Base-by-base conservation (phyloP, 2,888 invertebrate species). In the Cosmorhoe ocellata region DNA sequence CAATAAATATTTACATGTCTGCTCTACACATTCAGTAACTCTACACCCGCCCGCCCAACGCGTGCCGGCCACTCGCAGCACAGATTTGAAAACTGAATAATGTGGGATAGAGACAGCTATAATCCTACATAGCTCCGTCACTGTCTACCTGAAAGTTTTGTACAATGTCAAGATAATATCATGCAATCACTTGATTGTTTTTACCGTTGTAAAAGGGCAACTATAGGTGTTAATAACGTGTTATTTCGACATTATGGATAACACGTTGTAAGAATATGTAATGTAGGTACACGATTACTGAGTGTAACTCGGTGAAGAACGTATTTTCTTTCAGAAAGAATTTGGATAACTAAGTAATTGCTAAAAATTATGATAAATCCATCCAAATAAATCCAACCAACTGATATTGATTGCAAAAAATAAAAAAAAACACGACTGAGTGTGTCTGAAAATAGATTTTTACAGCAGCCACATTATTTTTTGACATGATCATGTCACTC, bases 111-210 rank as follows among this genome's bases (percentile, higher is more conserved):
- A 67, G 79, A 79, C 30, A 57, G 60, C 26, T 10, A 53, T 58
- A 56, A 42, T 57, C 24, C 45, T 42, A 34, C 39, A 54, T 67
- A 66, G 31, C 26, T 50, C 46, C 47, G 51, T 79, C 80, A 47
- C 70, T 36, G 54, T 82, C 71, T 47, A 67, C 55, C 68, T 66
- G 67, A 66, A 79, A 79, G 72, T 73, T 67, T 36, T 48, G 60
- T 60, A 73, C n/a, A n/a, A n/a, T n/a, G n/a, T 72, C 71, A 78
- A 77, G 82, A 82, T 84, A 85, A 81, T 80, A 82, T 76, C 71
- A 73, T 76, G 84, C 84, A 88, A 87, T 88, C 85, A 85, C 80
- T 83, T 84, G 83, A 87, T 86, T 81, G 62, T 82, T 83, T 80
- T 77, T 74, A 81, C 71, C 70, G 70, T 71, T 82, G 79, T 81